Percentiles rank a stretch among this genome's conserved stretches.
Conservation (phyloP, 53 echinoderm and acorn worm genomes). For the Antedon mediterranea region DNA sequence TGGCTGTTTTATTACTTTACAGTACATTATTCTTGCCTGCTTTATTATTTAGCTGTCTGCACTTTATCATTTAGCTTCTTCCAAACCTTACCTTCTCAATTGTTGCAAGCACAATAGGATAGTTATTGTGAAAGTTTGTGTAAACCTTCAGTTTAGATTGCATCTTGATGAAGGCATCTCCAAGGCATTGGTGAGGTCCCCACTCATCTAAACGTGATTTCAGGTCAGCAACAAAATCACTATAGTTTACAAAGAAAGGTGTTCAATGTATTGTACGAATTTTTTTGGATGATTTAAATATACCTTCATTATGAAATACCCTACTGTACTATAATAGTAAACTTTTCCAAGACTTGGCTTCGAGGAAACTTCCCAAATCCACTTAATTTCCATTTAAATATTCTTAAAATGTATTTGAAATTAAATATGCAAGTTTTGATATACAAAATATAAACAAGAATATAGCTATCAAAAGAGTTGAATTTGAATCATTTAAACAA, state of each 20-base stretch:
- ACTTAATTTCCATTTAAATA: too few relatives aligned
- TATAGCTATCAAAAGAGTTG: too few relatives aligned
- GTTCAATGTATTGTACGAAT: too few relatives aligned
- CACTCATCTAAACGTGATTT: slow-evolving; percentile 49
- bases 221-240: slow-evolving; percentile 53
- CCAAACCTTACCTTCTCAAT: slow-evolving; percentile 59
- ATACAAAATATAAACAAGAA: too few relatives aligned
- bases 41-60: neutral
- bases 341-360: too few relatives aligned
- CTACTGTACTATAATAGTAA: too few relatives aligned
- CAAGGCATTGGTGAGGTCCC: slow-evolving; percentile 71
- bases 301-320: too few relatives aligned
- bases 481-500: too few relatives aligned
- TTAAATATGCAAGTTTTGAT: neutral
- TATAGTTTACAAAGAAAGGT: neutral
- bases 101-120: slow-evolving; percentile 54
- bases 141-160: slow-evolving; percentile 84
- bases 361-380: too few relatives aligned
- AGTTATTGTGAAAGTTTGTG: slow-evolving; percentile 98
- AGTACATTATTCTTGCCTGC: neutral
- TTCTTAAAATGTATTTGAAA: too few relatives aligned
- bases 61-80: too few relatives aligned
- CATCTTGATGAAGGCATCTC: slow-evolving; percentile 84
- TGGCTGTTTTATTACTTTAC: neutral
- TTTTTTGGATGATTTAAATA: too few relatives aligned